Evolutionary conservation across 2,113 vertebrate species (phyloP).

Genomic region (Fukomys damarensis): DNA sequence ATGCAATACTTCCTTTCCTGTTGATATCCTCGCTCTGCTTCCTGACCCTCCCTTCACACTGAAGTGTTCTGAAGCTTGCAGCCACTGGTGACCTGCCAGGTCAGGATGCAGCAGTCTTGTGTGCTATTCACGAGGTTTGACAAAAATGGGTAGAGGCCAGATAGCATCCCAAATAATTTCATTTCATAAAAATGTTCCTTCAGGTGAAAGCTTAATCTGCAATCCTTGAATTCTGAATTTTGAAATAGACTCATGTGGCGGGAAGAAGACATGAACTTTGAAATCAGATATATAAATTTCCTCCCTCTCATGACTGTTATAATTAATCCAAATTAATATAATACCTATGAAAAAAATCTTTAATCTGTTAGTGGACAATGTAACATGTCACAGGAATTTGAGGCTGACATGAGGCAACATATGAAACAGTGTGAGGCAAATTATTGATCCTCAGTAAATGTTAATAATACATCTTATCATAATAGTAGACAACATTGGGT

Average conservation of each 20-base stretch:
- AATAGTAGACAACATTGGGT: too few relatives aligned
- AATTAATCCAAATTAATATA: background rate
- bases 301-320: fast-evolving
- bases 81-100: background rate
- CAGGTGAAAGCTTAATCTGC: background rate
- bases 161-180: background rate
- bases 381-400: background rate
- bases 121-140: background rate
- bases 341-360: background rate
- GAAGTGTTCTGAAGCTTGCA: background rate
- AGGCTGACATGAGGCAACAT: background rate
- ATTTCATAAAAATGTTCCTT: background rate
- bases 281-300: background rate
- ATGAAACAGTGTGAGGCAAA: background rate
- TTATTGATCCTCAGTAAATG: background rate
- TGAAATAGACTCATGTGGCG: background rate
- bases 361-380: too few relatives aligned
- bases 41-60: background rate
- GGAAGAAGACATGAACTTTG: background rate
- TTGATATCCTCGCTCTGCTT: background rate
- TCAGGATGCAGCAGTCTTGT: too few relatives aligned
- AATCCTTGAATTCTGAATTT: background rate
- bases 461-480: too few relatives aligned
- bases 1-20: constrained; percentile 48
- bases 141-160: background rate